Conservation (phyloP, 2,888 invertebrate species). For the Capitulum mitella region DNA sequence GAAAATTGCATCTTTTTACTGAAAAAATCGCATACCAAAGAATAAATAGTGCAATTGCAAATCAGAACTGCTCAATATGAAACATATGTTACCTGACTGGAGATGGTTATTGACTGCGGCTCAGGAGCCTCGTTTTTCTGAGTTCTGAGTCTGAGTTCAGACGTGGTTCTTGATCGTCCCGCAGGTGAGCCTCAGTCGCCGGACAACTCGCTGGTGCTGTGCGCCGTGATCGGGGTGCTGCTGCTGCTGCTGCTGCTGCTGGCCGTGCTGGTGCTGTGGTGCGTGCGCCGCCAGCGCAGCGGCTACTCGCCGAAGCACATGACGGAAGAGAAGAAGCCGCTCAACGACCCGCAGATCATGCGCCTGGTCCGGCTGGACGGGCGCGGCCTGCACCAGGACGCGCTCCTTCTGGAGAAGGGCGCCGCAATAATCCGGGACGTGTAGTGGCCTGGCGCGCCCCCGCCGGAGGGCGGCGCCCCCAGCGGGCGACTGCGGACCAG, state of each 20-base stretch:
- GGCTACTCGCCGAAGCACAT: conserved; percentile 13
- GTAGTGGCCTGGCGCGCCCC: not conserved
- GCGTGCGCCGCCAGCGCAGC: conserved; percentile 4
- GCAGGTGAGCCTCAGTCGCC: not conserved
- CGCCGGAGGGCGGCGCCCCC: not conserved
- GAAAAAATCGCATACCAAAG: too few species aligned
- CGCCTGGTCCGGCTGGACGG: not conserved
- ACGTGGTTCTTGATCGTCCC: too few species aligned
- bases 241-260: not conserved
- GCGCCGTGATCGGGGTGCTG: not conserved
- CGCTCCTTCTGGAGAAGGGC: not conserved
- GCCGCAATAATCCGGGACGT: not conserved
- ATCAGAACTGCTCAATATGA: too few species aligned
- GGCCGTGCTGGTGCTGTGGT: not conserved
- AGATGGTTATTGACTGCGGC: too few species aligned
- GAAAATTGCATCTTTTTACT: too few species aligned
- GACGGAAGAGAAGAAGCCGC: conserved; percentile 7
- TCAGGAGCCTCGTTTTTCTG: too few species aligned
- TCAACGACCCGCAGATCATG: conserved; percentile 19
- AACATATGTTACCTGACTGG: too few species aligned
- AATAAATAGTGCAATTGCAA: too few species aligned
- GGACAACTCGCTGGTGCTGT: not conserved
- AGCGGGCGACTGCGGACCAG: not conserved
- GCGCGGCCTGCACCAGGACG: not conserved
- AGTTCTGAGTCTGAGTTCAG: too few species aligned